Evolutionary conservation across 2,113 vertebrate species (phyloP), one percentile per base, ranked within the genome.

Genomic region (Rana temporaria): DNA sequence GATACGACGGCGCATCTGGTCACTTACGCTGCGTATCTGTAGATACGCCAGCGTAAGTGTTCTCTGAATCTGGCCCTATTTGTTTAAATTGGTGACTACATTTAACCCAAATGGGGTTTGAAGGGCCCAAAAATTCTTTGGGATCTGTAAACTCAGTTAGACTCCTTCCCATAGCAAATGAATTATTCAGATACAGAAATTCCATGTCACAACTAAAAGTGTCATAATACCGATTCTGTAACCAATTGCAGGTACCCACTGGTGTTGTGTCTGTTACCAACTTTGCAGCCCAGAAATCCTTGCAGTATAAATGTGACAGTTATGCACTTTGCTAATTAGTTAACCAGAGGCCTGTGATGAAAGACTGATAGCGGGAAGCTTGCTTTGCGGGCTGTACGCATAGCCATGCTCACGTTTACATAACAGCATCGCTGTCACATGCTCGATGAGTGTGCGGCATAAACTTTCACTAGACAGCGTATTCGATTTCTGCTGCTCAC

Each of bases 391-490:
- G 55, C 12, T 79, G 38, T 12, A 62, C 0, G n/a, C 11, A 79
- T 0, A 0, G 30, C 24, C 17, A 79, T 69, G 63, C 16, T 34
- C 8, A 19, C 22, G 60, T 16, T 63, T 84, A 34, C 32, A 67
- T 77, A 87, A 79, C 11, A 71, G 24, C 6, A 7, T 0, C 1
- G 11, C 70, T 85, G 63, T 75, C 69, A 79, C n/a, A 14, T 78
- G 15, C 57, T 59, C 7, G 0, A 0, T n/a, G 0, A 53, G 32
- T 32, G 4, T 76, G 67, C 0, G 4, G 16, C 56, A 9, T 71
- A 20, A 0, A 24, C 55, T 59, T 74, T 26, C 19, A 14, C 18
- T 83, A 63, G 26, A 62, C 12, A 56, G 20, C n/a, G 22, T 83
- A 77, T 68, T 30, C 52, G 0, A 68, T 84, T 83, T 79, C 76